Base-by-base conservation (phyloP, 2,888 invertebrate species). In the Orchestes rusci region DNA sequence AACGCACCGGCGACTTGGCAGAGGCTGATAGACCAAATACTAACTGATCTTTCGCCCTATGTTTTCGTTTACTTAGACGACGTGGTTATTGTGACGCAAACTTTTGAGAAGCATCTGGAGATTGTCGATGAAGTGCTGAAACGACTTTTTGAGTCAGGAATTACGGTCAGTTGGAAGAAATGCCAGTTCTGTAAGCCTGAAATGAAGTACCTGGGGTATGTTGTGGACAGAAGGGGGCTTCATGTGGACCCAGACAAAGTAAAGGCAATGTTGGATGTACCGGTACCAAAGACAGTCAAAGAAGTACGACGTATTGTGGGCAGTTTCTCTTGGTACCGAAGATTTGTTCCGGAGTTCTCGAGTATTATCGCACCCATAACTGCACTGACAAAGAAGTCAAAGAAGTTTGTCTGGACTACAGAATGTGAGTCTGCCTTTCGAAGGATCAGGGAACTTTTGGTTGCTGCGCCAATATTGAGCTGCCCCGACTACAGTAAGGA, bases 291-390 rank as follows among this genome's bases (percentile, higher is more conserved):
- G 3, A 45, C 33, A 10, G 43, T 49, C 16, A 27, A 18, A n/a
- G n/a, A n/a, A n/a, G n/a, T n/a, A n/a, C n/a, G n/a, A n/a, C n/a
- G n/a, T n/a, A n/a, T n/a, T n/a, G n/a, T n/a, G n/a, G n/a, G n/a
- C n/a, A n/a, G n/a, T n/a, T n/a, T n/a, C n/a, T n/a, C n/a, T n/a
- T n/a, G n/a, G n/a, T n/a, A n/a, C n/a, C n/a, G n/a, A n/a, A n/a
- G n/a, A n/a, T n/a, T n/a, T n/a, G n/a, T n/a, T 8, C 47, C 46
- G 0, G 32, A 48, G 8, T 51, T 48, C 39, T 50, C 47, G 3
- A 12, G 18, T 4, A 41, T 45, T 3, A 39, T 45, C 13, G 29
- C 39, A 7, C 48, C 51, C 1, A 33, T 51, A 3, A n/a, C n/a
- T n/a, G n/a, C n/a, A n/a, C 34, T 48, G n/a, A 39, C 47, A 7